phyloP scores from a whole-genome alignment of 2,797 vertebrate genomes.

The Labroides dimidiatus region DNA sequence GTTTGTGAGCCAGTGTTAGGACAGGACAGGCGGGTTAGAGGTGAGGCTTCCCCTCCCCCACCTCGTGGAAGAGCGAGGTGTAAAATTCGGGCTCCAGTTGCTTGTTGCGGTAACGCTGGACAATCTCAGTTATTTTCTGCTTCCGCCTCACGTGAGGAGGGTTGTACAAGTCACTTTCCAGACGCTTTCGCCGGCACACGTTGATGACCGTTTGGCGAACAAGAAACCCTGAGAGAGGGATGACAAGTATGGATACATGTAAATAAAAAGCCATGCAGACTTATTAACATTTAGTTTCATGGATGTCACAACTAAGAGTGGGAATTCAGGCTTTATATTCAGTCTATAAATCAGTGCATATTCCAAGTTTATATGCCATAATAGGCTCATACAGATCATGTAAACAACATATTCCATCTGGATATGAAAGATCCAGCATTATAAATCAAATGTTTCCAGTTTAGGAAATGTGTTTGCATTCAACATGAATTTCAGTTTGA shows the following conservation, averaged over 20 bases:
- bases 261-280: no score
- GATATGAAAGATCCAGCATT: neutral
- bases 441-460: neutral
- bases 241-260: neutral
- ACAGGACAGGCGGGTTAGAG: constrained; percentile 72
- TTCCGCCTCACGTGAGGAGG: constrained; percentile 95
- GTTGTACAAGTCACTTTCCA: constrained; percentile 96
- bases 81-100: constrained; percentile 97
- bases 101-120: constrained; percentile 95
- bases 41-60: constrained; percentile 78
- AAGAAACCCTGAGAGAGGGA: constrained; percentile 88
- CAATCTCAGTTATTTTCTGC: constrained; percentile 96
- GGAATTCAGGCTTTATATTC: no score
- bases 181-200: constrained; percentile 93
- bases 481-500: neutral
- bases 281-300: no score
- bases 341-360: no score
- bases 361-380: no score
- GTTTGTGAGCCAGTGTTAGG: constrained; percentile 78
- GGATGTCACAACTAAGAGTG: neutral
- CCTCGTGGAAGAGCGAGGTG: constrained; percentile 95
- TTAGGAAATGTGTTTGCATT: neutral
- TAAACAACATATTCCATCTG: neutral
- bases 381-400: neutral
- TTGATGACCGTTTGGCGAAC: constrained; percentile 97